Conservation (phyloP, 2,888 invertebrate species). For the Plagodis dolabraria region DNA sequence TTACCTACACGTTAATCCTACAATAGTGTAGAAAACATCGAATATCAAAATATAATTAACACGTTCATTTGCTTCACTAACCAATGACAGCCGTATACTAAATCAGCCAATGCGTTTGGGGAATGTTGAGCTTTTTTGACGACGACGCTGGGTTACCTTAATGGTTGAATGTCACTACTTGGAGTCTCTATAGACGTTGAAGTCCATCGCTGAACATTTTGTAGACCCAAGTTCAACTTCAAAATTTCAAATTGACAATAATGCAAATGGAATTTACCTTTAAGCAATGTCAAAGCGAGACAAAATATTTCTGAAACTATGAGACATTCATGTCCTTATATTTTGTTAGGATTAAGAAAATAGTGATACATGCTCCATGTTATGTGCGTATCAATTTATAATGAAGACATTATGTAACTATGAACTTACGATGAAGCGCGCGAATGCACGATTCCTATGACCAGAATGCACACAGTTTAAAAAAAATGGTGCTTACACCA, state of each 20-base stretch:
- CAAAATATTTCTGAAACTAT: not conserved
- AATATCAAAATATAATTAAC: constrained; percentile 85
- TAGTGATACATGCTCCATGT: constrained; percentile 36
- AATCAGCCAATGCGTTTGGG: constrained; percentile 78
- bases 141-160: constrained; percentile 57
- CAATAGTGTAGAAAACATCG: constrained; percentile 82
- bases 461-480: constrained; percentile 81
- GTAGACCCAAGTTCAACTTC: not conserved
- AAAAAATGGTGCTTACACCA: constrained; percentile 67
- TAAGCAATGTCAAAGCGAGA: no score
- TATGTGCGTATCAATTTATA: constrained; percentile 56
- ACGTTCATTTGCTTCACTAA: constrained; percentile 81
- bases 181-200: constrained; percentile 12
- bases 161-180: constrained; percentile 58
- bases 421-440: constrained; percentile 64
- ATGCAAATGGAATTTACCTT: no score
- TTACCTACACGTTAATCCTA: constrained; percentile 74
- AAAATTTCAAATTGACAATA: no score
- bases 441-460: constrained; percentile 71
- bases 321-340: no score
- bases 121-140: constrained; percentile 68
- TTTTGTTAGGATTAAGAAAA: no score
- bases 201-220: not conserved
- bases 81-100: constrained; percentile 84
- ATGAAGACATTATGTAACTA: constrained; percentile 43